These are phyloP conservation scores for Halictus quadricinctus DNA, from an alignment of 2,888 invertebrate genomes.

Conservation along the genomic window DNA sequence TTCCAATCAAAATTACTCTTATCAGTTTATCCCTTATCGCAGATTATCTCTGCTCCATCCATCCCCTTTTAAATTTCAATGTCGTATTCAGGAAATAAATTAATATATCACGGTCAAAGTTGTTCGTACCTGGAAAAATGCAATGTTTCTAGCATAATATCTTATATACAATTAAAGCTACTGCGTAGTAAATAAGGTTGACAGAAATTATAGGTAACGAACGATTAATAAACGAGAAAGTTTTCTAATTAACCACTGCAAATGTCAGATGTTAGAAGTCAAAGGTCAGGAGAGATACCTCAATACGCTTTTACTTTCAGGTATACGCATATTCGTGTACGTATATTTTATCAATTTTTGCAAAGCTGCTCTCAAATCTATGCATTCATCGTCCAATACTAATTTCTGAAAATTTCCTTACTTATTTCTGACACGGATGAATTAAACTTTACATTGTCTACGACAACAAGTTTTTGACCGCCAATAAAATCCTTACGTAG, in stretches of 20 bases:
- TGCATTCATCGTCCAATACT: neutral
- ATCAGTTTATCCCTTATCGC: too few relatives aligned
- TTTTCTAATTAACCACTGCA: neutral
- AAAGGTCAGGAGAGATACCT: slow-evolving; percentile 8
- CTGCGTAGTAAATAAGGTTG: neutral
- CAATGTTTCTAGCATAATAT: neutral
- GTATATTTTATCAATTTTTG: neutral
- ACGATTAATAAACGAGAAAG: slow-evolving; percentile 13
- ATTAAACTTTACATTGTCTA: too few relatives aligned
- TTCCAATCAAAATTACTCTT: too few relatives aligned
- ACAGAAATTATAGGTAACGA: neutral
- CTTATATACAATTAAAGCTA: neutral
- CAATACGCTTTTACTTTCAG: neutral
- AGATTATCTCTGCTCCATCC: too few relatives aligned
- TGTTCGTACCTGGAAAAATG: neutral
- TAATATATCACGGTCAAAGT: too few relatives aligned
- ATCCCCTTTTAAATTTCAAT: too few relatives aligned
- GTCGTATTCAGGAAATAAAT: too few relatives aligned
- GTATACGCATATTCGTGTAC: neutral
- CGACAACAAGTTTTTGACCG: neutral
- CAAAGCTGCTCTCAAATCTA: neutral
- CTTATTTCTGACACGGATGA: neutral
- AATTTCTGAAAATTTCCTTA: neutral
- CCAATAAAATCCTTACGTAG: neutral
- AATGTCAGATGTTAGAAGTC: slow-evolving; percentile 6